These are phyloP conservation scores for Andricus curvator DNA, from an alignment of 2,888 invertebrate species.

Conservation along the genomic window DNA sequence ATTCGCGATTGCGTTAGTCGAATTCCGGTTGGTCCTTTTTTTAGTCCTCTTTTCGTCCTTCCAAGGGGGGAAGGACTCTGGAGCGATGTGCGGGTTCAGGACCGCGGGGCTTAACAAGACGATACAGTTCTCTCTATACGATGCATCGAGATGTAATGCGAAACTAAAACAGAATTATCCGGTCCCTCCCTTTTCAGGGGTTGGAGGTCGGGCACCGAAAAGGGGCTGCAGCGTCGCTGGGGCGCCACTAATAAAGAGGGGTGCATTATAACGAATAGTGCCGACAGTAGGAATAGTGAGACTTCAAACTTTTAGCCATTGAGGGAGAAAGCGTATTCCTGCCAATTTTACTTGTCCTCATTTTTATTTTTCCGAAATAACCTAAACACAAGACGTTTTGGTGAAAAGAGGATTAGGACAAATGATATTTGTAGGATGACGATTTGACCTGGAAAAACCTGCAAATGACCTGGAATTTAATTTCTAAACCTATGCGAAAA, in stretches of 20 bases:
- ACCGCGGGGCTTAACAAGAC: slow-evolving; percentile 2
- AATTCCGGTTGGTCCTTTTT: slow-evolving; percentile 66
- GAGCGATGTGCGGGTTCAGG: slow-evolving; percentile 14
- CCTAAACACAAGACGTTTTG: too few relatives aligned
- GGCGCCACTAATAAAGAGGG: slow-evolving; percentile 29
- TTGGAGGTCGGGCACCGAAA: slow-evolving; percentile 24
- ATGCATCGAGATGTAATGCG: slow-evolving; percentile 73
- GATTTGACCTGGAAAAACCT: too few relatives aligned
- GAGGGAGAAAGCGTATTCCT: background rate
- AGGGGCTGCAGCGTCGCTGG: slow-evolving; percentile 36
- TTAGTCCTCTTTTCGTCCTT: slow-evolving; percentile 31
- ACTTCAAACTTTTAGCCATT: slow-evolving; percentile 6
- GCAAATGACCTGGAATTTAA: too few relatives aligned
- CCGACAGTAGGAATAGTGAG: slow-evolving; percentile 31
- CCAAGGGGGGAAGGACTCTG: slow-evolving; percentile 6
- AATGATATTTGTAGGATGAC: too few relatives aligned
- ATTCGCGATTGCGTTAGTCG: slow-evolving; percentile 74
- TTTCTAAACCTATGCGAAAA: too few relatives aligned
- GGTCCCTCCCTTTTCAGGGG: slow-evolving; percentile 58
- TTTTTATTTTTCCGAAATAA: too few relatives aligned
- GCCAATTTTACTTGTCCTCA: too few relatives aligned
- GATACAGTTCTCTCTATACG: slow-evolving; percentile 51
- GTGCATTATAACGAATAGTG: slow-evolving; percentile 35
- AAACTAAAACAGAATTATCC: slow-evolving; percentile 76
- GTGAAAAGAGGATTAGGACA: too few relatives aligned